A percentile compares a stretch with the other conserved stretches of the same genome.
phyloP scores from a whole-genome alignment of 2,888 invertebrate genomes.

The Papilio protenor region DNA sequence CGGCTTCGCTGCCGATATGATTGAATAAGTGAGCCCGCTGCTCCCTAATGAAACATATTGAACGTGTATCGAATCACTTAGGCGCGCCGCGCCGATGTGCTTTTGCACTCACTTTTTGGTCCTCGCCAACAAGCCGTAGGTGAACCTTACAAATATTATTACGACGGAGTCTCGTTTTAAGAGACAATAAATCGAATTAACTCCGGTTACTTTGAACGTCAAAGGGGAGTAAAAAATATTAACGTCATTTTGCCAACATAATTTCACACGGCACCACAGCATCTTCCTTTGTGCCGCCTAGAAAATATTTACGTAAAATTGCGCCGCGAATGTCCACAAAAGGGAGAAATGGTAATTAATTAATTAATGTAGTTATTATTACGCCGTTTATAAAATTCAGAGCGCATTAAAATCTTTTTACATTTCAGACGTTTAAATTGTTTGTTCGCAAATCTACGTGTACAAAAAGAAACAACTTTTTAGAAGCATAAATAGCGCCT shows the following conservation, averaged over 20 bases:
- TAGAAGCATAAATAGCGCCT: background rate
- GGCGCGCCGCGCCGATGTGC: constrained; percentile 67
- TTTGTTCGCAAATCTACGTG: background rate
- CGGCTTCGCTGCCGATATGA: constrained; percentile 71
- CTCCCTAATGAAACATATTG: constrained; percentile 83
- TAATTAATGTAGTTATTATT: constrained; percentile 69
- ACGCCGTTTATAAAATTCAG: constrained; percentile 68
- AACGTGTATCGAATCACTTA: constrained; percentile 84
- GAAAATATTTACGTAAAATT: constrained; percentile 75
- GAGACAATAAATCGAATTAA: constrained; percentile 82
- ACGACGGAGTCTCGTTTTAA: constrained; percentile 78
- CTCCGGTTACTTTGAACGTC: constrained; percentile 76
- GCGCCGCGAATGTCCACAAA: constrained; percentile 63
- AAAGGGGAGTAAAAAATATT: constrained; percentile 73
- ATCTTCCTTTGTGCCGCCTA: constrained; percentile 68
- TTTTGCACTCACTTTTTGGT: constrained; percentile 77
- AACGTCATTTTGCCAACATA: constrained; percentile 75
- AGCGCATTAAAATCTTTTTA: constrained; percentile 61
- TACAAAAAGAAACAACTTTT: background rate
- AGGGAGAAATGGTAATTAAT: constrained; percentile 71
- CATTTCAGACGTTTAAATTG: constrained; percentile 33
- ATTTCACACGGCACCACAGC: constrained; percentile 73
- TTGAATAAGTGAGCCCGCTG: constrained; percentile 80
- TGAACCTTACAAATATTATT: constrained; percentile 80
- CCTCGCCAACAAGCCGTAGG: constrained; percentile 77